Evolutionary conservation across 2,797 vertebrate species (phyloP).

Genomic region (Muraenolepis orangiensis): DNA sequence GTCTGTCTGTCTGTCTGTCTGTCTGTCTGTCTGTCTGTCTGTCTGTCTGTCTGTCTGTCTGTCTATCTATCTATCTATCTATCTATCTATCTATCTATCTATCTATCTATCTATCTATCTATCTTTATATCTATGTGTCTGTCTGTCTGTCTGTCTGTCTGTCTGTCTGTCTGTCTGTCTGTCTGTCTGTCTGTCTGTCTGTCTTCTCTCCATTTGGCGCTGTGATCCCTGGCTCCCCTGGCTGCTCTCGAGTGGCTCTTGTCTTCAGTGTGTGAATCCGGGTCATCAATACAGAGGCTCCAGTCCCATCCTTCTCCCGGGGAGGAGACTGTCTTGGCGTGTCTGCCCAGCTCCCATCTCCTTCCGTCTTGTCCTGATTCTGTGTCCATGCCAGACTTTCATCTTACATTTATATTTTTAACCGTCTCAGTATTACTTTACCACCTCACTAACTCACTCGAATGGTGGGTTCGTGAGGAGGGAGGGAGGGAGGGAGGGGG

Average conservation of each 20-base stretch:
- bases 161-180: slow-evolving; percentile 2
- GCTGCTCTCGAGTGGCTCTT: neutral
- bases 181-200: neutral
- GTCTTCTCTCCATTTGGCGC: neutral
- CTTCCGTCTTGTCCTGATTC: neutral
- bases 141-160: slow-evolving; percentile 12
- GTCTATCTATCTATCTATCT: slow-evolving; percentile 35
- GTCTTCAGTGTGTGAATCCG: neutral
- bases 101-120: slow-evolving; percentile 10
- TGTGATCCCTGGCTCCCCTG: neutral
- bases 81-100: slow-evolving; percentile 36
- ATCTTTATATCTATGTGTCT: neutral
- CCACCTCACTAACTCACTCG: neutral
- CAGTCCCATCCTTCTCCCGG: neutral
- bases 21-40: slow-evolving; percentile 8
- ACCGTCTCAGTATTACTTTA: neutral
- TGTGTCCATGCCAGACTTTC: neutral
- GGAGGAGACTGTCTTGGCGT: neutral
- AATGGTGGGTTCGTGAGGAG: neutral
- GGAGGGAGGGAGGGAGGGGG: no score
- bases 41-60: neutral
- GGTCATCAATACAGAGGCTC: neutral
- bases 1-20: slow-evolving; percentile 5
- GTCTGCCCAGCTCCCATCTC: neutral
- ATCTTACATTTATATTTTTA: no score